Evolutionary conservation across 2,888 invertebrate species (phyloP).

Genomic region (Leptinotarsa rubiginosa): DNA sequence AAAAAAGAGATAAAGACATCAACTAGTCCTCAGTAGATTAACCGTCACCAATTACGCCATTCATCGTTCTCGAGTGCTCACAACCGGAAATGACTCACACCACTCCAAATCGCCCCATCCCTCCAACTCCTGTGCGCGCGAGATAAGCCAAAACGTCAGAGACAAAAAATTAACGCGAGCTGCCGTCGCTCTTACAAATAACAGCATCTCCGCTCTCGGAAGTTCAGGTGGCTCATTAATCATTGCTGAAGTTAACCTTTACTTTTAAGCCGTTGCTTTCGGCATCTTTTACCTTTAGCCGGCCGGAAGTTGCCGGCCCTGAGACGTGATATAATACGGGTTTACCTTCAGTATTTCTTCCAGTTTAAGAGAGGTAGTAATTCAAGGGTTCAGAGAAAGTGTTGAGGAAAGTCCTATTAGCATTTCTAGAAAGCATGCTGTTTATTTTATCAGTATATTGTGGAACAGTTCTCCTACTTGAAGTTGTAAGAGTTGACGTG

Average conservation of each 20-base stretch:
- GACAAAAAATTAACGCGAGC: constrained; percentile 11
- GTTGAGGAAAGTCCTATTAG: too few species aligned
- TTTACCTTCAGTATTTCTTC: not conserved
- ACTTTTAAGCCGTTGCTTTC: constrained; percentile 19
- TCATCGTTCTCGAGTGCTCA: too few species aligned
- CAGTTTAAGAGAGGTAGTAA: too few species aligned
- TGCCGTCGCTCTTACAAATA: constrained; percentile 15
- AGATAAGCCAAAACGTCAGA: constrained; percentile 20
- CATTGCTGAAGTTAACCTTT: constrained; percentile 18
- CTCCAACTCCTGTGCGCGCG: not conserved
- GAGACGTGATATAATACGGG: constrained; percentile 5
- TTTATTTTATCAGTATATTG: too few species aligned
- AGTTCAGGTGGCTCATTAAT: constrained; percentile 16
- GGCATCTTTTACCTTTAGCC: not conserved
- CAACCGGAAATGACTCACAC: not conserved
- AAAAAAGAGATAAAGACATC: too few species aligned
- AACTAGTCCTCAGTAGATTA: too few species aligned
- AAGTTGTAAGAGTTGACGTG: too few species aligned
- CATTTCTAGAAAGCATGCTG: too few species aligned
- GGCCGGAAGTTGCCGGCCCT: not conserved
- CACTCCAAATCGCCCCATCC: not conserved
- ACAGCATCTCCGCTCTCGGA: constrained; percentile 6
- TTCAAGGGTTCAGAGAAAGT: too few species aligned
- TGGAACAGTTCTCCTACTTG: too few species aligned
- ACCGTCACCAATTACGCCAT: too few species aligned